Conservation (phyloP, 1,140 invertebrate species). For the Drosophila triauraria region DNA sequence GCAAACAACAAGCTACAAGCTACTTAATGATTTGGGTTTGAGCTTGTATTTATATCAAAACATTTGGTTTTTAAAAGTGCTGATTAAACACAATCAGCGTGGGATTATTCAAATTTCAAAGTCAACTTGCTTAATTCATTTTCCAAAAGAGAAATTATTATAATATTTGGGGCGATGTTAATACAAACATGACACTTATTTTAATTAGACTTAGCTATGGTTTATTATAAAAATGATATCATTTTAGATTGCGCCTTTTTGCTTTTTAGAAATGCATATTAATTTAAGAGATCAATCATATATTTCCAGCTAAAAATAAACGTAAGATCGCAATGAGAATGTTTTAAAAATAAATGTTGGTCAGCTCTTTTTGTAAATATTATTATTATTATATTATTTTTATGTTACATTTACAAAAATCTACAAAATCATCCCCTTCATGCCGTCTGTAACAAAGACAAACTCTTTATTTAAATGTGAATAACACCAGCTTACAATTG, state of each 20-base stretch:
- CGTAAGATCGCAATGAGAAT: neutral
- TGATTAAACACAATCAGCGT: slow-evolving; percentile 16
- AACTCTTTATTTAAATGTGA: neutral
- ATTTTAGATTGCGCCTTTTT: too few relatives aligned
- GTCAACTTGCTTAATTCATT: neutral
- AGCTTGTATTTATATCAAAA: slow-evolving; percentile 1
- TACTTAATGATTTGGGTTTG: neutral
- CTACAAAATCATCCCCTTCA: neutral
- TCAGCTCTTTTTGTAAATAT: neutral
- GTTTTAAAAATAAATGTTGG: neutral
- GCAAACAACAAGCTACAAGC: neutral
- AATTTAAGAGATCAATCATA: too few relatives aligned
- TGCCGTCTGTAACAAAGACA: neutral
- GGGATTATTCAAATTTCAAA: slow-evolving; percentile 11
- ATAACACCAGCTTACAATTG: neutral
- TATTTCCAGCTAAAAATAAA: neutral
- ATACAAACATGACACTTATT: neutral
- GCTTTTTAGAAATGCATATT: too few relatives aligned
- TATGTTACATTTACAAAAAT: neutral
- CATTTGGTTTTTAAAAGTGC: slow-evolving; percentile 6
- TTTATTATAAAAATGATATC: too few relatives aligned
- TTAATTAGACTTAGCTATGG: neutral
- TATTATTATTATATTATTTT: neutral
- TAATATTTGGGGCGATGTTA: neutral
- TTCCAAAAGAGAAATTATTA: neutral